Percentiles rank a stretch among this genome's conserved stretches.
phyloP scores from a whole-genome alignment of 2,888 invertebrate genomes.

The Lasioglossum lativentre region DNA sequence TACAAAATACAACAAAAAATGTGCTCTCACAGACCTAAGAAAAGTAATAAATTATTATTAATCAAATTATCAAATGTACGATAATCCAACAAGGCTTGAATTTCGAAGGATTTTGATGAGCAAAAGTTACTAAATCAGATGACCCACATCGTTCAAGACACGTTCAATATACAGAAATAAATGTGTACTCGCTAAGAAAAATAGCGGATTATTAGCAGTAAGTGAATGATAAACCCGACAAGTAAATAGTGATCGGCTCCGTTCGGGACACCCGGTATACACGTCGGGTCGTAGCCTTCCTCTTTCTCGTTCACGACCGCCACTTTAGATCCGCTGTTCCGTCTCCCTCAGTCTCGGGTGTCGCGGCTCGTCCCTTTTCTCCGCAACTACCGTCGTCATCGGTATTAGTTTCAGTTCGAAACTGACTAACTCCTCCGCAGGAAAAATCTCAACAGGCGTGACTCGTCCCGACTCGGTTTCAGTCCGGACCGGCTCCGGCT shows the following conservation, averaged over 20 bases:
- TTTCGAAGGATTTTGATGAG: too few species aligned
- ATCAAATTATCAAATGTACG: too few species aligned
- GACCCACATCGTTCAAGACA: too few species aligned
- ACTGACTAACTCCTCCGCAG: slow-evolving; percentile 55
- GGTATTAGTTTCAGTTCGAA: slow-evolving; percentile 68
- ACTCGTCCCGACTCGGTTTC: slow-evolving; percentile 56
- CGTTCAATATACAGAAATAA: too few species aligned
- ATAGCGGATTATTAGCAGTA: too few species aligned
- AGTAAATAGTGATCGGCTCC: neutral
- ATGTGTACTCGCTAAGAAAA: too few species aligned
- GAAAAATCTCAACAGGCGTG: slow-evolving; percentile 63
- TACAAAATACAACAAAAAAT: too few species aligned
- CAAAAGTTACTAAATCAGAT: too few species aligned
- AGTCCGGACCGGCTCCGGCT: neutral
- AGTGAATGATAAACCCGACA: neutral
- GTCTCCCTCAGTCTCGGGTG: slow-evolving; percentile 2
- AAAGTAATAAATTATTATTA: too few species aligned
- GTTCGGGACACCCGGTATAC: slow-evolving; percentile 46
- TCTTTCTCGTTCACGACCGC: slow-evolving; percentile 56
- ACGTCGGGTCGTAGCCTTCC: slow-evolving; percentile 32
- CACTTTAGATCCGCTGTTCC: slow-evolving; percentile 56
- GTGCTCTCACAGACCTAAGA: too few species aligned
- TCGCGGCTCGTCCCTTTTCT: slow-evolving; percentile 28
- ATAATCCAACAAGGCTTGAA: too few species aligned
- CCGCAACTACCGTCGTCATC: slow-evolving; percentile 45